A percentile compares a stretch with the other conserved stretches of the same genome.
Conservation (phyloP, 1,140 invertebrate species). For the Drosophila quadrilineata region DNA sequence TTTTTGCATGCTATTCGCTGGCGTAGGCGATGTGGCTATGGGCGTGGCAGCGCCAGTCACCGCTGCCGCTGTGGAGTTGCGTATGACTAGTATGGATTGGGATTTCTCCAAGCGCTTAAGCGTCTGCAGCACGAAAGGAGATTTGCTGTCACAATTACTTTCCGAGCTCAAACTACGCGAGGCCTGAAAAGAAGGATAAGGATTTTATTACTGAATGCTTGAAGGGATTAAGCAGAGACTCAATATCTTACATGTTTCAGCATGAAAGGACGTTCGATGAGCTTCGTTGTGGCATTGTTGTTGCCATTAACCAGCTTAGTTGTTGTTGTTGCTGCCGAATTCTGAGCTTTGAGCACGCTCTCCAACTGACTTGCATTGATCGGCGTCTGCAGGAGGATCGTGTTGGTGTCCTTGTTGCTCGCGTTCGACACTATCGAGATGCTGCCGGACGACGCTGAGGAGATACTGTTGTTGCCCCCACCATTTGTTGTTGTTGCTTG, state of each 20-base stretch:
- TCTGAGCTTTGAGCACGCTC: constrained; percentile 67
- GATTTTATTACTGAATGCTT: neutral
- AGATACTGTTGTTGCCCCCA: constrained; percentile 8
- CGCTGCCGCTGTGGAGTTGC: constrained; percentile 57
- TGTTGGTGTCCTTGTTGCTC: constrained; percentile 60
- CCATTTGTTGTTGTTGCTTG: constrained; percentile 53
- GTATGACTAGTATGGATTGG: constrained; percentile 79
- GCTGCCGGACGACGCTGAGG: too few relatives aligned
- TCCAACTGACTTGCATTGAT: constrained; percentile 80
- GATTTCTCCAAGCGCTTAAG: constrained; percentile 80
- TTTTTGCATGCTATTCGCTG: neutral
- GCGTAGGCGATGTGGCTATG: constrained; percentile 3
- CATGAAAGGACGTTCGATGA: constrained; percentile 71
- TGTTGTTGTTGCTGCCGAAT: constrained; percentile 33
- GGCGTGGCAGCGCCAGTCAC: constrained; percentile 26
- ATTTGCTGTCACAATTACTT: constrained; percentile 67
- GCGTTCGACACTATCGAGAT: constrained; percentile 60
- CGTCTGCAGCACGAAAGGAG: constrained; percentile 79
- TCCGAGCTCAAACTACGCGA: constrained; percentile 66
- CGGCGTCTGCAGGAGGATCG: constrained; percentile 77
- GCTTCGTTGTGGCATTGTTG: constrained; percentile 32
- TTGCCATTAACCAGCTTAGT: too few relatives aligned
- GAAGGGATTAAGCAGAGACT: neutral
- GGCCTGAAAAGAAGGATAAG: constrained; percentile 37
- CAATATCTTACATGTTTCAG: constrained; percentile 67